Conservation (phyloP, 2,113 vertebrate genomes). For the Phodopus roborovskii region DNA sequence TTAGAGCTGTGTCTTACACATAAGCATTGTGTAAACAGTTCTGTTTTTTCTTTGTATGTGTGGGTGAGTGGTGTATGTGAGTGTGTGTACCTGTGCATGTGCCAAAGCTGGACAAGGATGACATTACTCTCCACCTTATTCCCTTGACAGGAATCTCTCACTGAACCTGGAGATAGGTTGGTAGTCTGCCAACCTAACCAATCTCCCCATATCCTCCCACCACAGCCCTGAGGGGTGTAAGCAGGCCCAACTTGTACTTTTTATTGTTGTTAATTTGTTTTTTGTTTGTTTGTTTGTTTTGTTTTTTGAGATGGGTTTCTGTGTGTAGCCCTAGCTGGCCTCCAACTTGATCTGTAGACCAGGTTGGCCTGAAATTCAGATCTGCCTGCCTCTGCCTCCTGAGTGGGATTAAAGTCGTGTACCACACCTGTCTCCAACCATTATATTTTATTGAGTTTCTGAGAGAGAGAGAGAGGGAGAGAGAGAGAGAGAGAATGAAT, state of each 20-base stretch:
- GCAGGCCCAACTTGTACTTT: neutral
- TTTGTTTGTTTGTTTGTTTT: neutral
- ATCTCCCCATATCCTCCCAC: neutral
- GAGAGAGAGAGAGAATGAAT: no score
- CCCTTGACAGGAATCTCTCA: neutral
- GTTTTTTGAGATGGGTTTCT: neutral
- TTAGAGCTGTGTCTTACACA: slow-evolving; percentile 8
- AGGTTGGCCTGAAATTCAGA: neutral
- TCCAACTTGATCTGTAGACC: neutral
- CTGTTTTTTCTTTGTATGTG: neutral
- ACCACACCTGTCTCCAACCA: neutral
- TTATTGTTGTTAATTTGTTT: neutral
- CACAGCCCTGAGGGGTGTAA: neutral
- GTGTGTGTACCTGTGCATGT: neutral
- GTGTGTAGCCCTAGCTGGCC: neutral
- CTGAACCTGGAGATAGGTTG: neutral
- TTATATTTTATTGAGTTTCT: neutral
- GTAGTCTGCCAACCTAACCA: neutral
- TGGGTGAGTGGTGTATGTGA: neutral
- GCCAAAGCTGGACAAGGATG: no score
- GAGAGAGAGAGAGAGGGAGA: neutral
- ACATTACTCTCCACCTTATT: neutral
- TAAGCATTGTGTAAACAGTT: slow-evolving; percentile 11
- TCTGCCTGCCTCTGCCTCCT: neutral
- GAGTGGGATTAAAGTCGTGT: neutral